These are phyloP conservation scores for Drosophila subquinaria DNA, from an alignment of 2,888 invertebrate genomes.

Conservation along the genomic window DNA sequence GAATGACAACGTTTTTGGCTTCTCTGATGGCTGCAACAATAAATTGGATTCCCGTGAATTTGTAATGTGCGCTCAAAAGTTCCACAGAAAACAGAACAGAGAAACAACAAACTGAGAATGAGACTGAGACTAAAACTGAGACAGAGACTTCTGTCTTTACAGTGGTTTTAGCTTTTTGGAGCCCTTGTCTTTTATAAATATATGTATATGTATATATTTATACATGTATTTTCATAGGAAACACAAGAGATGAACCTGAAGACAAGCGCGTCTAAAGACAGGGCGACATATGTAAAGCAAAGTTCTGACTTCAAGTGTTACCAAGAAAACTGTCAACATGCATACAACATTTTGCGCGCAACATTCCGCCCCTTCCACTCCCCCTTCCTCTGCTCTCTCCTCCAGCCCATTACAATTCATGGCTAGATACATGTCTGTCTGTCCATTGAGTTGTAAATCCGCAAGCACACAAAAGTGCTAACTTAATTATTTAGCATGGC, in stretches of 20 bases:
- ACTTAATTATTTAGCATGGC: slow-evolving; percentile 79
- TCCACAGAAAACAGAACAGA: slow-evolving; percentile 48
- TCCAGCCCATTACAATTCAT: neutral
- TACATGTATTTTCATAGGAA: slow-evolving; percentile 60
- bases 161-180: slow-evolving; percentile 51
- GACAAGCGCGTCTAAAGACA: slow-evolving; percentile 45
- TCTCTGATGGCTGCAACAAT: slow-evolving; percentile 61
- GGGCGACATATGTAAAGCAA: slow-evolving; percentile 66
- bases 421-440: slow-evolving; percentile 6
- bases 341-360: slow-evolving; percentile 48
- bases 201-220: slow-evolving; percentile 2
- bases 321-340: slow-evolving; percentile 76
- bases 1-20: slow-evolving; percentile 41
- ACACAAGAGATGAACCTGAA: slow-evolving; percentile 39
- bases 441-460: slow-evolving; percentile 69
- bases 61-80: slow-evolving; percentile 75
- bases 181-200: slow-evolving; percentile 30
- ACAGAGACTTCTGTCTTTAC: slow-evolving; percentile 4
- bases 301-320: slow-evolving; percentile 51
- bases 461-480: slow-evolving; percentile 74
- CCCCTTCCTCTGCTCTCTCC: neutral
- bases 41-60: slow-evolving; percentile 78
- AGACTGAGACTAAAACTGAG: neutral
- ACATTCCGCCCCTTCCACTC: neutral
- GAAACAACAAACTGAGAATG: slow-evolving; percentile 17